Evolutionary conservation across 2,888 invertebrate genomes (phyloP).

Genomic region (Polyommatus iphigenia): DNA sequence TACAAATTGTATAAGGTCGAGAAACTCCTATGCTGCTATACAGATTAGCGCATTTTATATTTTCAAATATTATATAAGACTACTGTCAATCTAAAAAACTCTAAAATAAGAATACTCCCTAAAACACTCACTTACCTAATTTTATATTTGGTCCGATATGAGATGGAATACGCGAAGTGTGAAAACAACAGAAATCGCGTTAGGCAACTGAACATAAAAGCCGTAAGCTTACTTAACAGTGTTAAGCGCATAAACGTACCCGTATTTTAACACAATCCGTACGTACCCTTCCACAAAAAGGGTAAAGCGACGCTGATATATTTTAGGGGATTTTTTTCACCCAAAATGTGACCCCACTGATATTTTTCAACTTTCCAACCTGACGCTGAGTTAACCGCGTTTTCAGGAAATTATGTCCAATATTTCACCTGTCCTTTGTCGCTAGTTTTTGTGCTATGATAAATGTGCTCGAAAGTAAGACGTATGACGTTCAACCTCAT

Average conservation of each 20-base stretch:
- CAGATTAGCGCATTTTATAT: too few relatives aligned
- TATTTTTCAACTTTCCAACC: constrained; percentile 4
- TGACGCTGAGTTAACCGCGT: not conserved
- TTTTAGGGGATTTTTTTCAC: not conserved
- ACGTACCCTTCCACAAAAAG: not conserved
- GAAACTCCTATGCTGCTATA: too few relatives aligned
- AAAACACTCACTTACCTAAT: not conserved
- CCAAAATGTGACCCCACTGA: not conserved
- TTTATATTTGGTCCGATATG: not conserved
- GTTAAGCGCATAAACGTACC: not conserved
- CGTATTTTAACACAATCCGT: not conserved
- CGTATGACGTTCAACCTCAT: not conserved
- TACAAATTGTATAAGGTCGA: too few relatives aligned
- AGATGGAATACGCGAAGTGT: not conserved
- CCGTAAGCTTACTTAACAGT: not conserved
- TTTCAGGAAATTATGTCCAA: not conserved
- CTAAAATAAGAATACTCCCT: too few relatives aligned
- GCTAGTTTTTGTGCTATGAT: constrained; percentile 19
- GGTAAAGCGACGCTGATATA: constrained; percentile 9
- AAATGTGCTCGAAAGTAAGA: constrained; percentile 8
- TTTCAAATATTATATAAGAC: too few relatives aligned
- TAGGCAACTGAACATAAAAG: not conserved
- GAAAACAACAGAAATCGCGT: not conserved
- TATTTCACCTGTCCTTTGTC: constrained; percentile 23
- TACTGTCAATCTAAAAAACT: too few relatives aligned